phyloP scores from a whole-genome alignment of 2,888 invertebrate species.

The Perithous albicinctus region DNA sequence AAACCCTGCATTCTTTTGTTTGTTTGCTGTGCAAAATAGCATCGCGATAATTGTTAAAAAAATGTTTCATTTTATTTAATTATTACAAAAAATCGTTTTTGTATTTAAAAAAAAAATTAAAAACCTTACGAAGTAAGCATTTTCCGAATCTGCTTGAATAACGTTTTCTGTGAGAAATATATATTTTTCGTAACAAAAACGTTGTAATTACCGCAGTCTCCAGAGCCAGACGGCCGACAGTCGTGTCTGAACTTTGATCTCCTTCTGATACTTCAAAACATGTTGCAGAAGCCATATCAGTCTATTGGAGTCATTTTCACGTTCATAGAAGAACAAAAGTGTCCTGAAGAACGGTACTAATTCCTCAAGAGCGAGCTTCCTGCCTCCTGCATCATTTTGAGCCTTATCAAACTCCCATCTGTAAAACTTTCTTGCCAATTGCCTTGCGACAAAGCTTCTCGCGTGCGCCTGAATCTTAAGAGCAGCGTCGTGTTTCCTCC shows the following conservation, averaged over 20 bases:
- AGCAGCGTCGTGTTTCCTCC: conserved; percentile 91
- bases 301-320: conserved; percentile 88
- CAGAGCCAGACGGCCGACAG: conserved; percentile 84
- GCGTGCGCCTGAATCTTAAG: conserved; percentile 93
- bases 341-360: conserved; percentile 88
- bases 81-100: too few relatives aligned
- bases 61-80: too few relatives aligned
- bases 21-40: too few relatives aligned
- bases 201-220: conserved; percentile 81
- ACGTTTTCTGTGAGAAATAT: background rate
- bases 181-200: background rate
- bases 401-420: conserved; percentile 90
- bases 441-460: conserved; percentile 90
- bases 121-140: too few relatives aligned
- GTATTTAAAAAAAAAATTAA: too few relatives aligned
- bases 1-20: too few relatives aligned
- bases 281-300: conserved; percentile 85
- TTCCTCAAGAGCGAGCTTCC: conserved; percentile 84
- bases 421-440: conserved; percentile 88
- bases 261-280: conserved; percentile 83
- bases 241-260: conserved; percentile 80
- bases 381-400: conserved; percentile 85
- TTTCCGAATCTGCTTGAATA: too few relatives aligned
- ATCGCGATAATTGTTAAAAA: too few relatives aligned
- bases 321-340: conserved; percentile 92